phyloP scores from a whole-genome alignment of 2,113 vertebrate genomes.

The Coptodon bakossiorum region DNA sequence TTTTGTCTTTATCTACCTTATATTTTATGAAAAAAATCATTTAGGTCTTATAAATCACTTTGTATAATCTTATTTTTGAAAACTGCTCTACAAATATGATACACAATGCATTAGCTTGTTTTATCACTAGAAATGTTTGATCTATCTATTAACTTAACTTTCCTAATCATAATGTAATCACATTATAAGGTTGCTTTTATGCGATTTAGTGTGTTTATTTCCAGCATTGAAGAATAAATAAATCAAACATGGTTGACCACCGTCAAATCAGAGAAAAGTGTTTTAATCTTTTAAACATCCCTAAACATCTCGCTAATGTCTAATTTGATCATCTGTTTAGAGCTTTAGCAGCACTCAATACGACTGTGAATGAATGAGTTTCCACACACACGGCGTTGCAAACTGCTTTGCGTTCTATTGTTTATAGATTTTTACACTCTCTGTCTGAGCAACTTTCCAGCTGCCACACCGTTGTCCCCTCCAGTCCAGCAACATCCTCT shows the following conservation, averaged over 20 bases:
- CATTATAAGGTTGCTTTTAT: not conserved
- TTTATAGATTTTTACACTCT: not conserved
- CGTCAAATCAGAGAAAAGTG: not conserved
- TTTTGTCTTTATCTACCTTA: not conserved
- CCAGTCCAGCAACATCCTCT: not conserved
- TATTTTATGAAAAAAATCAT: not conserved
- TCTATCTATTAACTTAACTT: not conserved
- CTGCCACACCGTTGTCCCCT: accelerated
- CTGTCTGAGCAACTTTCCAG: not conserved
- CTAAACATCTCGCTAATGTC: not conserved
- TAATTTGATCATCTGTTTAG: not conserved
- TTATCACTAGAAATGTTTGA: not conserved
- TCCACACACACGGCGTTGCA: accelerated
- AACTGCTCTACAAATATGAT: not conserved
- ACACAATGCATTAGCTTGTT: not conserved
- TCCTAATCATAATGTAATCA: not conserved
- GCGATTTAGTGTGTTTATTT: not conserved
- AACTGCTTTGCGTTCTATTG: not conserved
- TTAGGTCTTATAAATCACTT: not conserved
- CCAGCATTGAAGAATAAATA: not conserved
- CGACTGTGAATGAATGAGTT: not conserved
- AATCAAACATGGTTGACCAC: not conserved
- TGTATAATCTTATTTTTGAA: not conserved
- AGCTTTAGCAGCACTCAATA: not conserved
- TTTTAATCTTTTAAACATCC: not conserved